Base-by-base conservation (phyloP, 2,113 vertebrate genomes). In the Engystomops pustulosus region DNA sequence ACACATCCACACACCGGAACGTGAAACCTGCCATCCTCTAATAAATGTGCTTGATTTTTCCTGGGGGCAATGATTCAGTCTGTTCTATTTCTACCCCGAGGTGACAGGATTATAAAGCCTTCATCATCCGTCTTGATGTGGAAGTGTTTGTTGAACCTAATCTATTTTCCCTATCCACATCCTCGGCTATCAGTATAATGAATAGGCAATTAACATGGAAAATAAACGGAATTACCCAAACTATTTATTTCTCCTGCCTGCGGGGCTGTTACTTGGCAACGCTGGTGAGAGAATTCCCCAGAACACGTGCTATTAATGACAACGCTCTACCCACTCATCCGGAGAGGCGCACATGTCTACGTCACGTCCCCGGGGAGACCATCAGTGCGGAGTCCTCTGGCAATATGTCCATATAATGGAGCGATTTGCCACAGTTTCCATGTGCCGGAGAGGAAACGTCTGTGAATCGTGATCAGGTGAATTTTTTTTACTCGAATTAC, bases 191-290 rank as follows among this genome's bases (percentile, higher is more conserved):
- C 71, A 75, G 36, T 49, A 75, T 83, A 62, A 75, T 83, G 70
- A 75, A 83, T 83, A 83, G 70, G 51, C 70, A 58, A 74, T 65
- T 65, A 83, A 41, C 70, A 76, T 44, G 30, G 70, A 58, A 83
- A 83, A 83, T 49, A 75, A 76, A 83, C 55, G 30, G 51, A 83
- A 74, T 60, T 75, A 75, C 18, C 53, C 32, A n/a, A 51, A 34
- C 38, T 65, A 76, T 83, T 83, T 70, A 70, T 81, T 70, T 76
- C 70, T 49, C 15, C 55, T 36, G 49, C 55, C 53, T 18, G 20
- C 32, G n/a, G 51, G 70, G 41, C 36, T 58, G 55, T 75, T 76
- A 83, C 81, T 83, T 76, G 71, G 81, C 81, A 83, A 83, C 70
- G 58, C n/a, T 6, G 32, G 49, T 77, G 32, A 77, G 74, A 77